Evolutionary conservation across 2,113 vertebrate genomes (phyloP), one percentile per base, ranked within the genome.

Genomic region (Megaceryle torquata): DNA sequence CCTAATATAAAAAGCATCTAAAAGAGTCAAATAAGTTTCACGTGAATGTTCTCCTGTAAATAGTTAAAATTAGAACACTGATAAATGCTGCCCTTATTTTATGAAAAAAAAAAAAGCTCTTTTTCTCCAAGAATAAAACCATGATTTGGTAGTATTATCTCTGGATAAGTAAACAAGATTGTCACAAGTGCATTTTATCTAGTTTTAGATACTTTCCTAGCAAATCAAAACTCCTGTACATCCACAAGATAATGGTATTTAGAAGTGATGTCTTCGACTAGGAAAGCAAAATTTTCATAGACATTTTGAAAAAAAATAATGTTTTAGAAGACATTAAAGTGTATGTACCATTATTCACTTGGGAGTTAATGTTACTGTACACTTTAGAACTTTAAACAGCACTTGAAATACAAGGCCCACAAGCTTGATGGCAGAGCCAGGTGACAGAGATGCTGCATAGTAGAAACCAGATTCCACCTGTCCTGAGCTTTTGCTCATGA

Each of bases 381-480:
- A 53, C 29, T 85, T 64, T 1, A 51, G 17, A 51, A 64, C 22
- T 37, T 70, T 2, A 53, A 44, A 11, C 24, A 65, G 78, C 44
- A 53, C 10, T 21, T 0, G 0, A 76, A 82, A 60, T 76, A 67
- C 1, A 33, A 74, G 46, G 51, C 25, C 24, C 19, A 26, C 15
- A 61, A 81, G 43, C 25, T 10, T 54, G 70, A 78, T 31, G n/a
- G n/a, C 59, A 78, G 29, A 88, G 56, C 22, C 70, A 82, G 69
- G 22, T 17, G 28, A 70, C 29, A 72, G 22, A 71, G 60, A 67
- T 3, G 54, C 48, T 75, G 60, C 76, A 82, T n/a, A 67, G 31
- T 70, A 91, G 61, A 69, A 69, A 64, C 11, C 4, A 2, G 65
- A 89, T 64, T 28, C n/a, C 51, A 61, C n/a, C 28, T 10, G 1